Evolutionary conservation across 1,140 invertebrate species (phyloP).

Genomic region (Aphidius gifuensis): DNA sequence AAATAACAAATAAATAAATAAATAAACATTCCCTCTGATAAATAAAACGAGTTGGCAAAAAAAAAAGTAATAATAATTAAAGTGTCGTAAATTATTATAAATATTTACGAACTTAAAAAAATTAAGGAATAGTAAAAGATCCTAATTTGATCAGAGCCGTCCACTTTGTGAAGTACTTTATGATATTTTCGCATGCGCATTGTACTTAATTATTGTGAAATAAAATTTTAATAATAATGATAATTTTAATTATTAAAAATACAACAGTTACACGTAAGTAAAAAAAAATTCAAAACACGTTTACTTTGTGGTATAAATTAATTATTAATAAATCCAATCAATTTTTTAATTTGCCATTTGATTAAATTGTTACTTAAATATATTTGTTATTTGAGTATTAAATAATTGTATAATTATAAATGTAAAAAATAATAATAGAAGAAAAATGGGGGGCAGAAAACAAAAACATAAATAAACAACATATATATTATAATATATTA

Average conservation of each 20-base stretch:
- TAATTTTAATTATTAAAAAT: not conserved
- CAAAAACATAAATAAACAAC: not conserved
- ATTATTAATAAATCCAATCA: too few species aligned
- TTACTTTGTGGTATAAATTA: too few species aligned
- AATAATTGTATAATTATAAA: too few species aligned
- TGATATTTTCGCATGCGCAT: slow-evolving; percentile 52
- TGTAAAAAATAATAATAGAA: too few species aligned
- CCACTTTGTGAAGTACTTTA: slow-evolving; percentile 52
- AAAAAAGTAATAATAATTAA: not conserved
- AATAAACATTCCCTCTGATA: slow-evolving; percentile 7
- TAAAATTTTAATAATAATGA: not conserved
- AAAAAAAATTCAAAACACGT: too few species aligned
- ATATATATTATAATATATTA: not conserved
- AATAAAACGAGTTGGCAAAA: slow-evolving; percentile 4
- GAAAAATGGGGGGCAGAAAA: too few species aligned
- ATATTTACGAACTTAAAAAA: slow-evolving; percentile 46
- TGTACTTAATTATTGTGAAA: slow-evolving; percentile 20
- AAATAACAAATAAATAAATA: not conserved
- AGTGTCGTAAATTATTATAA: slow-evolving; percentile 29
- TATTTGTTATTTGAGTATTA: too few species aligned
- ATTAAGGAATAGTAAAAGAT: slow-evolving; percentile 32
- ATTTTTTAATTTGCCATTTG: too few species aligned
- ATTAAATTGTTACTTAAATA: too few species aligned
- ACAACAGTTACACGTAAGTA: too few species aligned
- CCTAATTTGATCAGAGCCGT: slow-evolving; percentile 57